These are phyloP conservation scores for Hiodon tergisus DNA, from an alignment of 2,113 vertebrate genomes.

Conservation along the genomic window DNA sequence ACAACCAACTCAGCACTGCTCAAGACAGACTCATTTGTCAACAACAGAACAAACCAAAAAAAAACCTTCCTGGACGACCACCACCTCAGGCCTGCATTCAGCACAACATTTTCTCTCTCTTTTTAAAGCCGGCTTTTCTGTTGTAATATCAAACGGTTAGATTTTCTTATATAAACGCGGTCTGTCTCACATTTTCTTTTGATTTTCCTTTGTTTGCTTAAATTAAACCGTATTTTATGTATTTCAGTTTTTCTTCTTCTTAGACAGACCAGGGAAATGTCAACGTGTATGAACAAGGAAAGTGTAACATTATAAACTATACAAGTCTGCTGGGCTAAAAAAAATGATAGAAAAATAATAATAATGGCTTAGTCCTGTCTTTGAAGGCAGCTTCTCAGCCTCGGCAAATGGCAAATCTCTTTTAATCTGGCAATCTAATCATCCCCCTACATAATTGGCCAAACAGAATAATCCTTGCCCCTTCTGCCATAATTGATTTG, in stretches of 20 bases:
- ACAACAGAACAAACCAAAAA: not conserved
- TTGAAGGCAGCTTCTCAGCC: not conserved
- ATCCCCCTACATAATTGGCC: not conserved
- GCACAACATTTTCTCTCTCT: not conserved
- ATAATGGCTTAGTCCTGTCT: not conserved
- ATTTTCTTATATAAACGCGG: not conserved
- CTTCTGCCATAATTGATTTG: not conserved
- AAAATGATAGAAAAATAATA: no score
- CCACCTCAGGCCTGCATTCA: not conserved
- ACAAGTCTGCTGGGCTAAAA: no score
- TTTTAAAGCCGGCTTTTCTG: not conserved
- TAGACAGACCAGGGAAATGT: not conserved
- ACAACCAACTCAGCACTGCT: not conserved
- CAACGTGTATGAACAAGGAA: no score
- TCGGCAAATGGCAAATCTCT: not conserved
- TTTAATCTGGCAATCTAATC: not conserved
- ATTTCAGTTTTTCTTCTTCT: not conserved
- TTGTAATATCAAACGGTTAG: not conserved
- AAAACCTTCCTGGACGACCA: not conserved
- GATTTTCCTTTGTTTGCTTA: not conserved
- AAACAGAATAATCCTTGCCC: not conserved
- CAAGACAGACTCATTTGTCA: conserved; percentile 6
- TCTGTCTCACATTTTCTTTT: not conserved
- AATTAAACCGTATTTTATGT: not conserved
- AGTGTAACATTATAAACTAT: no score